Evolutionary conservation across 2,797 vertebrate species (phyloP).

Genomic region (Columba guinea): DNA sequence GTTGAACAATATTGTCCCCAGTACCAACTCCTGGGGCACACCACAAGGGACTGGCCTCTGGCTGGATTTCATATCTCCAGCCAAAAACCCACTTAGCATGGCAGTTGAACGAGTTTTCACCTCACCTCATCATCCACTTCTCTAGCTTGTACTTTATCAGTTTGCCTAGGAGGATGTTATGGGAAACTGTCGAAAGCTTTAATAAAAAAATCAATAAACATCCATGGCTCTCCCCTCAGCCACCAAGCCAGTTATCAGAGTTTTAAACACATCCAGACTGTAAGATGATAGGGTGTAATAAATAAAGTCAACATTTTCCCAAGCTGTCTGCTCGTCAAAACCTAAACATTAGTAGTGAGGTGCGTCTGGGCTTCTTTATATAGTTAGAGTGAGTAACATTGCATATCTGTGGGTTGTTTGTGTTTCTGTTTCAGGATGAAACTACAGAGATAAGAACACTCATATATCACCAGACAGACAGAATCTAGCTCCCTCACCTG

Average conservation of each 20-base stretch:
- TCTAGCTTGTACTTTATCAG: background rate
- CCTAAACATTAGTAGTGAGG: background rate
- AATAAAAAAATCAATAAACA: background rate
- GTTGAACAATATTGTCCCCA: background rate
- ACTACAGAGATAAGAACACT: background rate
- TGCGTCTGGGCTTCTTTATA: background rate
- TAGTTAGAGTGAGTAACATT: background rate
- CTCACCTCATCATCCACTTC: background rate
- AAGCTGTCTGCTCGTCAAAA: constrained; percentile 6
- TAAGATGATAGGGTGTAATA: background rate
- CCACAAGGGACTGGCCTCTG: background rate
- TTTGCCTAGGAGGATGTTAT: background rate
- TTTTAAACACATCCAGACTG: background rate
- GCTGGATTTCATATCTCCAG: background rate
- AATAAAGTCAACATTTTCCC: background rate
- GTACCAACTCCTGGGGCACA: background rate
- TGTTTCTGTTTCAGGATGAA: background rate
- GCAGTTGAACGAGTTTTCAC: background rate
- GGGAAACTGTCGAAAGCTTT: background rate
- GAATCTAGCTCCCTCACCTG: background rate
- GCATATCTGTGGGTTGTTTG: background rate
- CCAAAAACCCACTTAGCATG: background rate
- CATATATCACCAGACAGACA: background rate
- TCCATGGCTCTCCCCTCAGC: background rate
- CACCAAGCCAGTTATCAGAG: background rate